phyloP scores from a whole-genome alignment of 1,140 invertebrate genomes.

The Hylaeus volcanicus region DNA sequence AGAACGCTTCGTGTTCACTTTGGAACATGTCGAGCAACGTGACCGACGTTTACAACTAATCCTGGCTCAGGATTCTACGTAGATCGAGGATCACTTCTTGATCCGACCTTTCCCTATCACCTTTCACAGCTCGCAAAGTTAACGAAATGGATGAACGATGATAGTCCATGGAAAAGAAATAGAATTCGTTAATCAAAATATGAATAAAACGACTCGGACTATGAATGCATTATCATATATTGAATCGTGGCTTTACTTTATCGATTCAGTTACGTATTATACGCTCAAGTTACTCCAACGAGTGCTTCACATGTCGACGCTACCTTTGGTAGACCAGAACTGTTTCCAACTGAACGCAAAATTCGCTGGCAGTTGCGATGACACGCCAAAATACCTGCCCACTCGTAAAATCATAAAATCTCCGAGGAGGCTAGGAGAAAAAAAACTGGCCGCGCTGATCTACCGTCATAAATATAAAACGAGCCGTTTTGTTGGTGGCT shows the following conservation, averaged over 20 bases:
- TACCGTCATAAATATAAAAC: conserved; percentile 68
- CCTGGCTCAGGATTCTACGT: neutral
- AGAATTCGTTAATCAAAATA: no score
- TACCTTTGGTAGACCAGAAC: no score
- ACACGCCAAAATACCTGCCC: conserved; percentile 1
- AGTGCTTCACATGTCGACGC: no score
- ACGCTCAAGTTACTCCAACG: no score
- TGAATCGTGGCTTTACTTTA: no score
- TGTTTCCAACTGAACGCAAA: no score
- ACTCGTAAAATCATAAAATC: conserved; percentile 60
- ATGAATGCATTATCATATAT: no score
- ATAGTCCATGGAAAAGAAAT: no score
- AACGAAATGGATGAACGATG: no score
- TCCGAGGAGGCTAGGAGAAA: conserved; percentile 4
- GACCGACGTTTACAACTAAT: conserved; percentile 14
- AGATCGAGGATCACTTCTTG: neutral
- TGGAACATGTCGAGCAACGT: neutral
- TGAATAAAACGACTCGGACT: no score
- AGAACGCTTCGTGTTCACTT: neutral
- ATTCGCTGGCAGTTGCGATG: neutral
- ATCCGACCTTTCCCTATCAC: neutral
- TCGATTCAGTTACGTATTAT: no score
- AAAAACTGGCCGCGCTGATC: conserved; percentile 61
- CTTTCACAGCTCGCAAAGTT: neutral
- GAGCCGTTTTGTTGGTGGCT: conserved; percentile 62